Base-by-base conservation (phyloP, 2,888 invertebrate genomes). In the Podabrus alpinus region DNA sequence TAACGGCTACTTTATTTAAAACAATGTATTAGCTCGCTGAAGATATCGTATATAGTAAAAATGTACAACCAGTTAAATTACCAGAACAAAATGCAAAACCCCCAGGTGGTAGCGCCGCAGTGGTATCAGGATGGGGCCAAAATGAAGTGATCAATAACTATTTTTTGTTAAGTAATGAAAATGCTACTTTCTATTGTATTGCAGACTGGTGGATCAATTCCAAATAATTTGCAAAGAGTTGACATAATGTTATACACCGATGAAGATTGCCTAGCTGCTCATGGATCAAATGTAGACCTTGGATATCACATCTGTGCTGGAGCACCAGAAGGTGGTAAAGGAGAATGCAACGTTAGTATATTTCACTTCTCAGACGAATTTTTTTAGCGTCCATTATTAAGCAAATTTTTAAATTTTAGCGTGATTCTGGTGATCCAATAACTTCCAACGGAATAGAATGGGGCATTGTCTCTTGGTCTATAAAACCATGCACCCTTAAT, bases 401-500 rank as follows among this genome's bases (percentile, higher is more conserved):
- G 10, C 10, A 13, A 69, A 62, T 25, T 45, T 16, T 9, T 62
- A 7, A 21, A 15, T 70, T 66, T 45, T 15, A 71, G 71, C 66
- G 71, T 11, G 80, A 80, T 72, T 88, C 88, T 1, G 88, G 88
- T 2, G 88, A 88, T 0, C 88, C 88, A 13, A 78, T 88, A n/a
- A 74, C 86, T 4, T 82, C 82, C 0, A 80, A 81, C 74, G 85
- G 84, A 24, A 84, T 83, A n/a, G 86, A 87, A 78, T 81, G 87
- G 10, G 88, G 88, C 17, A 84, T 88, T 62, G 88, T 88, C 2
- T 88, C 88, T 0, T 88, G 88, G 88, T 87, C 87, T 73, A 80
- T 84, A 0, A 88, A 88, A 77, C 88, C 88, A 2, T 88, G 88
- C 66, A 84, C 88, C 3, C 83, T 84, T 2, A 86, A 86, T 4